Base-by-base conservation (phyloP, 2,113 vertebrate species). In the Macquaria ambigua region DNA sequence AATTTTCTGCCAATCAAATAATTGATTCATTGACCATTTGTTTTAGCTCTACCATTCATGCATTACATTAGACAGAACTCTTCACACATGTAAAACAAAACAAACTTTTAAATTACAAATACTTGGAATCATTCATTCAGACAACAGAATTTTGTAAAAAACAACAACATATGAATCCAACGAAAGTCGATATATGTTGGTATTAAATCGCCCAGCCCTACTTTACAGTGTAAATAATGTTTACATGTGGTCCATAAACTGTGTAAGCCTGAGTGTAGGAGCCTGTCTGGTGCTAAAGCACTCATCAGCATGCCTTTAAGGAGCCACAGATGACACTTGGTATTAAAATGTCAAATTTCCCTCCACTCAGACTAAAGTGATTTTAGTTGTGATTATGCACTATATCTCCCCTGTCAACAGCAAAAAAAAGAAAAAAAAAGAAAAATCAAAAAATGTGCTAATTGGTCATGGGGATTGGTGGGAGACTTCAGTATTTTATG, bases 381-480 rank as follows among this genome's bases (percentile, higher is more conserved):
- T 94, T 92, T 93, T 85, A 84, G 90, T 92, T 93, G 90, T 93
- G 92, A 94, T 94, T 93, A 94, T 92, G 82, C 86, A 85, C 79
- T 90, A 88, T 86, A 90, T 81, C 91, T 88, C 81, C 87, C 73
- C 81, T 64, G 82, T 93, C 92, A 89, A 89, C 89, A 84, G 79
- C 43, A 48, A 82, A 77, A 85, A 68, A 81, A 90, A 53, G 16
- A 50, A 18, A 18, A 6, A 43, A 43, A 11, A 43, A 43, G 76
- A 80, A 81, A 75, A 84, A 89, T 90, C 48, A 89, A 91, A 90
- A 93, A 92, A 89, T 81, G 76, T 86, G 87, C 92, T 95, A 95
- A 95, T 95, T 95, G 93, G 91, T 94, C 88, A 90, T 86, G 90
- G 93, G 93, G 89, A 93, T 95, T 93, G 92, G 91, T 91, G 83